phyloP scores from a whole-genome alignment of 2,113 vertebrate species.

The Aspidoscelis tigris region DNA sequence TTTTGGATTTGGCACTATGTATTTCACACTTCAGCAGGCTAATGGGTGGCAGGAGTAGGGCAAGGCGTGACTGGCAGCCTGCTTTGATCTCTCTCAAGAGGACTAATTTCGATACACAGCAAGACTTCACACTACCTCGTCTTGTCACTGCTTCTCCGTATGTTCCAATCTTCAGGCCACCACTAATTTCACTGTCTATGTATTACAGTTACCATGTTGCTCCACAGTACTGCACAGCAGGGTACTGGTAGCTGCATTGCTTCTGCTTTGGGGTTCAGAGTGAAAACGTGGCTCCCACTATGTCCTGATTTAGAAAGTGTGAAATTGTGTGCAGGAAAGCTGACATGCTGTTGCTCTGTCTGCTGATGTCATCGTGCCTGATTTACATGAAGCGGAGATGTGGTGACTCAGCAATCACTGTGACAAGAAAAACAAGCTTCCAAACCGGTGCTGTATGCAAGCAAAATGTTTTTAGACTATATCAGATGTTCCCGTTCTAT shows the following conservation, averaged over 20 bases:
- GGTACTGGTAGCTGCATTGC: background rate
- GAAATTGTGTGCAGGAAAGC: background rate
- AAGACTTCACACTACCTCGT: no score
- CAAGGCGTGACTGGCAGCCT: no score
- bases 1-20: no score
- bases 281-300: background rate
- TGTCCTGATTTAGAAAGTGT: conserved; percentile 3
- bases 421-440: background rate
- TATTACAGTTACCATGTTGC: background rate
- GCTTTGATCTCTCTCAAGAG: no score
- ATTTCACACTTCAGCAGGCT: no score
- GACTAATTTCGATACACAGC: no score
- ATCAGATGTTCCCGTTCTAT: background rate
- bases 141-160: no score
- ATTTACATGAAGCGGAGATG: background rate
- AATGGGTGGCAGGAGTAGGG: no score
- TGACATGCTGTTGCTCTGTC: background rate
- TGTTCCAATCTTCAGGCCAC: no score
- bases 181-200: background rate
- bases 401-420: conserved; percentile 9
- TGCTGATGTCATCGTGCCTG: conserved; percentile 1
- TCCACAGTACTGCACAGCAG: background rate
- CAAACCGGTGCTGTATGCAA: background rate
- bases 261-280: background rate
- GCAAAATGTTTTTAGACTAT: background rate